Conservation (phyloP, 1,140 invertebrate species). For the Sitobion miscanthi region DNA sequence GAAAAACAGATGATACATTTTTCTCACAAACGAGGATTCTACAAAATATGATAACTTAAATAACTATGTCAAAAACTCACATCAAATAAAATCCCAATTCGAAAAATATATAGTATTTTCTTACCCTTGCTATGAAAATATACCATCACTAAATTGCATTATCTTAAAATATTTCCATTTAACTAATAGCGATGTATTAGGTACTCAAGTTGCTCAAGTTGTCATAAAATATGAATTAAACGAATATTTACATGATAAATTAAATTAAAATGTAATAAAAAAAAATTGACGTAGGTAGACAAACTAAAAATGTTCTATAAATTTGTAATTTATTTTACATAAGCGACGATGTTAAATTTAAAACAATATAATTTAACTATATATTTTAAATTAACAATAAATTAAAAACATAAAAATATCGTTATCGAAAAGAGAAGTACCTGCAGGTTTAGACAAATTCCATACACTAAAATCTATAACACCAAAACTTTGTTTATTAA, state of each 20-base stretch:
- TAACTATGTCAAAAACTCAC: neutral
- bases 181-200: neutral
- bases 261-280: neutral
- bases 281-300: neutral
- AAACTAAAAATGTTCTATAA: neutral
- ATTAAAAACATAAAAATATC: neutral
- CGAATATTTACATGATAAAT: neutral
- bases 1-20: neutral
- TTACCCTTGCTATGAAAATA: neutral
- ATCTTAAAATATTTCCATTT: neutral
- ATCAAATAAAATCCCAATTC: neutral
- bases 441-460: neutral
- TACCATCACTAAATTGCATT: neutral
- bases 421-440: neutral
- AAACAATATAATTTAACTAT: neutral
- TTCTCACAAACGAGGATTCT: neutral
- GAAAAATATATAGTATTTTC: neutral
- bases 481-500: neutral
- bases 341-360: too few relatives aligned
- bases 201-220: neutral
- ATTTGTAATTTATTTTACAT: too few relatives aligned
- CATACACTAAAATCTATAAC: neutral
- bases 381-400: neutral
- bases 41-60: neutral
- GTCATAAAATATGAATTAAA: neutral